Conservation (phyloP, 2,797 vertebrate genomes). For the Gephyroberyx darwinii region DNA sequence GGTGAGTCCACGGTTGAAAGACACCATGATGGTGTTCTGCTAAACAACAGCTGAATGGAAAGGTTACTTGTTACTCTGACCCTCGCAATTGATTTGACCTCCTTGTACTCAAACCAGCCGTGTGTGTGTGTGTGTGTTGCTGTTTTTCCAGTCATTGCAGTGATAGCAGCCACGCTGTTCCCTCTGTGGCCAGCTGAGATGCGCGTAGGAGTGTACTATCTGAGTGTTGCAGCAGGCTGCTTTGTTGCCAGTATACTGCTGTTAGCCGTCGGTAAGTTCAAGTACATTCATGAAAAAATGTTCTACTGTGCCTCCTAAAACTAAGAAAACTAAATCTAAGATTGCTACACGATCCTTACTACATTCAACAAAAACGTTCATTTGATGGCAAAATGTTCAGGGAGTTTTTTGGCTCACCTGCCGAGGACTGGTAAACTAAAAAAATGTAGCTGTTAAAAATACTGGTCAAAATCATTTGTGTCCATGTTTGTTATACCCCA, state of each 20-base stretch:
- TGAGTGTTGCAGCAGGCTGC: constrained; percentile 97
- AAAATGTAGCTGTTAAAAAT: too few species aligned
- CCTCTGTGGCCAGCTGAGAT: constrained; percentile 99
- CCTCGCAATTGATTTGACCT: not conserved
- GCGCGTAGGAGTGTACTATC: constrained; percentile 98
- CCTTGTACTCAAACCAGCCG: not conserved
- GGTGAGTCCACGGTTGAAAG: constrained; percentile 82
- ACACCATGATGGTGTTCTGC: not conserved
- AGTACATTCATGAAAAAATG: constrained; percentile 6
- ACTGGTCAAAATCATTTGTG: too few species aligned
- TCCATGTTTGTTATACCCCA: too few species aligned
- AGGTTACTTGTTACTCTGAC: not conserved
- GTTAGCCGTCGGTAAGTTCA: constrained; percentile 94
- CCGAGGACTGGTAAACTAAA: too few species aligned
- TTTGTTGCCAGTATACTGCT: constrained; percentile 98
- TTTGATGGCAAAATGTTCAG: too few species aligned
- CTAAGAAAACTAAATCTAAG: too few species aligned
- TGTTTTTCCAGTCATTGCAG: constrained; percentile 88
- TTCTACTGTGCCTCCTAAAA: not conserved
- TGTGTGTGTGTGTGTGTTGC: not conserved
- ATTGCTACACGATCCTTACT: not conserved
- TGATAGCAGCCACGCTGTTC: constrained; percentile 97
- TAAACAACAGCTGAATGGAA: not conserved
- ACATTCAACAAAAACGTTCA: too few species aligned
- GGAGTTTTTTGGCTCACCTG: too few species aligned